phyloP scores from a whole-genome alignment of 2,797 vertebrate genomes.

The Danio jaintianensis region DNA sequence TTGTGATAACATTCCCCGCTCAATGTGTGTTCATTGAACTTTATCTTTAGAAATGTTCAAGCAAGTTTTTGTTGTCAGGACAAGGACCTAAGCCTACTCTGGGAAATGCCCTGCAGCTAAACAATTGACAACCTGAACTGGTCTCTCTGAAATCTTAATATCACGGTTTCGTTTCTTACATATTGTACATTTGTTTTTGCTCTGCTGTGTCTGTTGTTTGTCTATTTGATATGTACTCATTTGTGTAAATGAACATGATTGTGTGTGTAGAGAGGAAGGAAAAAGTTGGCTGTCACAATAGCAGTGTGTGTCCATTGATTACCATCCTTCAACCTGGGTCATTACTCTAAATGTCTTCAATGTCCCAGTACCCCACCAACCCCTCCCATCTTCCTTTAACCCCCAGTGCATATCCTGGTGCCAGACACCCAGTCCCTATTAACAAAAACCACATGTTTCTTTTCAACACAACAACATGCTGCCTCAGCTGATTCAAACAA shows the following conservation, averaged over 20 bases:
- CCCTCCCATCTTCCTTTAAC: constrained; percentile 62
- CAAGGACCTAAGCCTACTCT: no score
- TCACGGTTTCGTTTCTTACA: no score
- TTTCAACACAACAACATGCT: constrained; percentile 71
- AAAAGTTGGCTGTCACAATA: constrained; percentile 13
- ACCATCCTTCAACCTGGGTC: constrained; percentile 67
- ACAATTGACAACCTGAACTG: no score
- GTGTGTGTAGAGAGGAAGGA: neutral
- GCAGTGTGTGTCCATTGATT: constrained; percentile 46
- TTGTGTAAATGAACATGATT: neutral
- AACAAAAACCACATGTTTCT: constrained; percentile 84
- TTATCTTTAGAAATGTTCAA: no score
- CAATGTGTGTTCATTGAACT: neutral
- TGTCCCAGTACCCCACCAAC: constrained; percentile 73
- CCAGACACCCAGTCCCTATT: constrained; percentile 83
- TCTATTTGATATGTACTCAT: neutral
- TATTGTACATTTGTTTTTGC: no score
- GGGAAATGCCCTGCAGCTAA: no score
- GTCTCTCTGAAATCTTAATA: no score
- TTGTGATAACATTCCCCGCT: neutral
- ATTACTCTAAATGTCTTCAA: constrained; percentile 66
- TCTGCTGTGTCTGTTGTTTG: neutral
- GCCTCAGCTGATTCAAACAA: constrained; percentile 74
- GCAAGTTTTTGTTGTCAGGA: no score
- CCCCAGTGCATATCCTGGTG: constrained; percentile 77